phyloP scores from a whole-genome alignment of 1,140 invertebrate genomes.

The Sarcophaga peregrina region DNA sequence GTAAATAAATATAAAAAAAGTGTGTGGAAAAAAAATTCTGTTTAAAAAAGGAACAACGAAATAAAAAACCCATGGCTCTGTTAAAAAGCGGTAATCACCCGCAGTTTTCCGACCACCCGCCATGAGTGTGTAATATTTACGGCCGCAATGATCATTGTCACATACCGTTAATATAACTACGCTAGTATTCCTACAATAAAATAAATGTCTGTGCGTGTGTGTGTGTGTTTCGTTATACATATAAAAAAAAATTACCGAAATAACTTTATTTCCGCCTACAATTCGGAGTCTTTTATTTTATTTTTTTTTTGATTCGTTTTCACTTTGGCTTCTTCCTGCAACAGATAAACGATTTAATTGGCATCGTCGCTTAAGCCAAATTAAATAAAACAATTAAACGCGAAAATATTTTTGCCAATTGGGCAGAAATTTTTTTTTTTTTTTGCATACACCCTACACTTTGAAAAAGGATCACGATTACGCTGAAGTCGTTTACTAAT shows the following conservation, averaged over 20 bases:
- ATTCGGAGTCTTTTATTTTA: too few species aligned
- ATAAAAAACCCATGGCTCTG: conserved; percentile 14
- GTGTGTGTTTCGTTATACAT: neutral
- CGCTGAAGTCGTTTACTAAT: too few species aligned
- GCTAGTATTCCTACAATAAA: neutral
- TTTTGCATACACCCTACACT: too few species aligned
- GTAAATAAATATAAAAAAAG: neutral
- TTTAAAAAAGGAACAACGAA: neutral
- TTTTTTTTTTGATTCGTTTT: neutral
- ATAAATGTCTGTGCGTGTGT: neutral
- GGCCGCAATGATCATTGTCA: conserved; percentile 40
- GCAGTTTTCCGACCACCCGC: conserved; percentile 37
- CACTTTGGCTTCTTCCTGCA: conserved; percentile 19
- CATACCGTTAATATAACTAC: neutral
- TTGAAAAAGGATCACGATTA: too few species aligned
- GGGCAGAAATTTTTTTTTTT: too few species aligned
- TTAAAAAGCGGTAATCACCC: conserved; percentile 39
- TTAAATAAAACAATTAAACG: conserved; percentile 6
- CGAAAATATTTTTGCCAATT: neutral
- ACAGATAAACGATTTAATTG: conserved; percentile 40
- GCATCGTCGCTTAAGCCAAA: conserved; percentile 24
- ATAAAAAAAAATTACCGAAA: neutral
- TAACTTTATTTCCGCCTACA: conserved; percentile 26
- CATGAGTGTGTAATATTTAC: conserved; percentile 40
- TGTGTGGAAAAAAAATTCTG: neutral